phyloP scores from a whole-genome alignment of 2,888 invertebrate genomes.

The Apotomis betuletana region DNA sequence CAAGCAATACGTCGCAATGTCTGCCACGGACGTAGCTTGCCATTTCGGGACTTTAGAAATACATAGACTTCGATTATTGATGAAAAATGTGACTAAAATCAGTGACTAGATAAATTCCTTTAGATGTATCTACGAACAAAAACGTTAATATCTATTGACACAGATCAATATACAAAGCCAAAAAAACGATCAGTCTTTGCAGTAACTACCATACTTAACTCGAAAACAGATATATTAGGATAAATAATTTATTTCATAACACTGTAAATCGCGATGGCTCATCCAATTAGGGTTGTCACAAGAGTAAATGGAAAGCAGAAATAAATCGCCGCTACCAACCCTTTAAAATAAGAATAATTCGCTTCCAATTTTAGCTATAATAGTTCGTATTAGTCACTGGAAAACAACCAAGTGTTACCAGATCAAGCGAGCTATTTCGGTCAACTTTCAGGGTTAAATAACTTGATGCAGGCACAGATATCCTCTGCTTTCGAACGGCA shows the following conservation, averaged over 20 bases:
- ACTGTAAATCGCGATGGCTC: conserved; percentile 2
- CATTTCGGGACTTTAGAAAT: not conserved
- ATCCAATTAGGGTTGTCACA: conserved; percentile 32
- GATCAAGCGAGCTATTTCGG: conserved; percentile 71
- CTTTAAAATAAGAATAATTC: conserved; percentile 30
- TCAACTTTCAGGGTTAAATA: conserved; percentile 80
- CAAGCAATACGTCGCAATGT: conserved; percentile 4
- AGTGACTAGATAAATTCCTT: too few species aligned
- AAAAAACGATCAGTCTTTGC: too few species aligned
- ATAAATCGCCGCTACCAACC: conserved; percentile 23
- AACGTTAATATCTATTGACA: too few species aligned
- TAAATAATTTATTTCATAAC: conserved; percentile 17
- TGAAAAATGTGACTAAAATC: not conserved
- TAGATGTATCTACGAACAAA: too few species aligned
- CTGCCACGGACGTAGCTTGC: not conserved
- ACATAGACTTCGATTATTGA: not conserved
- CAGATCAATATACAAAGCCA: too few species aligned
- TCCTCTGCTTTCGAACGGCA: conserved; percentile 50
- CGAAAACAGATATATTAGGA: not conserved
- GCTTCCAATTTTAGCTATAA: conserved; percentile 50
- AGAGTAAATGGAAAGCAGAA: conserved; percentile 9
- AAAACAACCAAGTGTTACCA: conserved; percentile 62
- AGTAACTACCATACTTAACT: too few species aligned
- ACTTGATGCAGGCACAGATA: conserved; percentile 63
- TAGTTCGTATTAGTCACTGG: conserved; percentile 63